These are phyloP conservation scores for Pangasius mekongensis DNA, from an alignment of 2,797 vertebrate genomes.

Conservation along the genomic window DNA sequence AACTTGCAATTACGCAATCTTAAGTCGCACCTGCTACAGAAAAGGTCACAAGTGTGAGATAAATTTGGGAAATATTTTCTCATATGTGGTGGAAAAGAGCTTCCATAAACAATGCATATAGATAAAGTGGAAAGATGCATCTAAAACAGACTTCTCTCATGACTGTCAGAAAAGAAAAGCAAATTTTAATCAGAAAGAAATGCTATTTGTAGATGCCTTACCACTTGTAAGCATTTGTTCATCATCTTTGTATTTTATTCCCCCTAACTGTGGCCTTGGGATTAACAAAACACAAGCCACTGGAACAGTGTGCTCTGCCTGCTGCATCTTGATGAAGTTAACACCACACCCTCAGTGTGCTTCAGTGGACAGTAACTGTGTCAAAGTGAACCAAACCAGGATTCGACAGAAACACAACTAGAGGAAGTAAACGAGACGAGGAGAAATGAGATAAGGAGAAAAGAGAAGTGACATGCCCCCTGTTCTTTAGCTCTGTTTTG, in stretches of 20 bases:
- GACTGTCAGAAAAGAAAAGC: neutral
- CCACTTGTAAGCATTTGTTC: neutral
- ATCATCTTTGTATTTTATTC: neutral
- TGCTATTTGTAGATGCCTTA: neutral
- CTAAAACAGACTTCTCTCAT: neutral
- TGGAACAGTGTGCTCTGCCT: neutral
- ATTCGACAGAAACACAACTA: neutral
- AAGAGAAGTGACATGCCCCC: neutral
- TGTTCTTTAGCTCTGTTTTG: too few relatives aligned
- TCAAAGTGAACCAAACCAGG: neutral
- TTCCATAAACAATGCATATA: neutral
- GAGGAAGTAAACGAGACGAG: neutral
- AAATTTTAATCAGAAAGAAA: neutral
- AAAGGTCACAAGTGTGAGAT: neutral
- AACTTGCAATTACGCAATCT: neutral
- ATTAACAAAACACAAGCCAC: neutral
- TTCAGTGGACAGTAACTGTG: neutral
- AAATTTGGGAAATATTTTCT: neutral
- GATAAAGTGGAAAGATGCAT: neutral
- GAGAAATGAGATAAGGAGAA: neutral
- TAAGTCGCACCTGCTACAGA: neutral
- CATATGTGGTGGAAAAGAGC: neutral
- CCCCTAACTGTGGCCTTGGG: neutral
- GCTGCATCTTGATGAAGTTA: constrained; percentile 24
- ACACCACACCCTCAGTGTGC: constrained; percentile 26